Evolutionary conservation across 2,797 vertebrate genomes (phyloP).

Genomic region (Muscicapa comitata): DNA sequence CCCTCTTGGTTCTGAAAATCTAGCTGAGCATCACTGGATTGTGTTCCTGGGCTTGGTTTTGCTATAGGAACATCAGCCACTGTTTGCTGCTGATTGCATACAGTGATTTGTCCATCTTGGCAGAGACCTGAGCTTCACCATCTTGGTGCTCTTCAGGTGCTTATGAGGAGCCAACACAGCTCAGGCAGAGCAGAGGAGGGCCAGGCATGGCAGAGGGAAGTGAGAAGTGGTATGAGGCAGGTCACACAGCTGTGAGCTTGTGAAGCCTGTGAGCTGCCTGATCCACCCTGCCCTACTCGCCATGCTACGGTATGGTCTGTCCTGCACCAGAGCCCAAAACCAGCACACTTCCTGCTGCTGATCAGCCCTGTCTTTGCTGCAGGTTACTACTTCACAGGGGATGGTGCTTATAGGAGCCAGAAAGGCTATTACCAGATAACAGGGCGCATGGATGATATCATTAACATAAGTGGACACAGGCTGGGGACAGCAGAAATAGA

Average conservation of each 20-base stretch:
- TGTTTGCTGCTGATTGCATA: background rate
- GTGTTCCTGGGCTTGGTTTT: background rate
- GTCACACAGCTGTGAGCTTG: background rate
- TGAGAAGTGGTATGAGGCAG: background rate
- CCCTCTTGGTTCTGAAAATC: background rate
- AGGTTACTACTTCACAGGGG: constrained; percentile 95
- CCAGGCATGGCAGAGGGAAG: background rate
- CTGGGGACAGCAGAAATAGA: constrained; percentile 94
- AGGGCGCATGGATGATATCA: constrained; percentile 92
- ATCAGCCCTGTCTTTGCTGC: background rate
- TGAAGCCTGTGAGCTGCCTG: rapidly evolving
- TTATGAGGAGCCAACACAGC: background rate
- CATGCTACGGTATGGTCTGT: rapidly evolving
- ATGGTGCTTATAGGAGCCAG: constrained; percentile 84
- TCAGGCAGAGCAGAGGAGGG: background rate
- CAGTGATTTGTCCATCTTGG: background rate
- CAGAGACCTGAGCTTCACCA: background rate
- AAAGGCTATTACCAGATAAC: constrained; percentile 94
- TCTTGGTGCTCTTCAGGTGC: background rate
- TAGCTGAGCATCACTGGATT: background rate
- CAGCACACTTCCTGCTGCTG: background rate
- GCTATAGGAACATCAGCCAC: background rate
- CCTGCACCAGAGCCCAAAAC: background rate
- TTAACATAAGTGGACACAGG: constrained; percentile 93
- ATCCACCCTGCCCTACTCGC: rapidly evolving